Evolutionary conservation across 2,888 invertebrate genomes (phyloP).

Genomic region (Tetragonisca angustula): DNA sequence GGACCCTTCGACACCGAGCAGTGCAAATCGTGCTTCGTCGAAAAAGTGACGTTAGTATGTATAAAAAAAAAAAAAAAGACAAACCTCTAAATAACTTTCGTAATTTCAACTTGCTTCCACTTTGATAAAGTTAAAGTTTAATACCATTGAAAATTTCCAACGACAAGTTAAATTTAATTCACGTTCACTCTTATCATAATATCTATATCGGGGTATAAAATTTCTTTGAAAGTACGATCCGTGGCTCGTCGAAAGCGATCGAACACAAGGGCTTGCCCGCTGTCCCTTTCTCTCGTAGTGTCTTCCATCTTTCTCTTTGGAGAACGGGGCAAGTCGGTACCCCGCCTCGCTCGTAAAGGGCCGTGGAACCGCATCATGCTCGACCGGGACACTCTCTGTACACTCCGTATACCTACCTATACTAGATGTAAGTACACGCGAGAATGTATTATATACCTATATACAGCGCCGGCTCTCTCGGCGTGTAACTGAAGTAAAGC

Average conservation of each 20-base stretch:
- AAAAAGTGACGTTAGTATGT: slow-evolving; percentile 4
- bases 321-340: slow-evolving; percentile 72
- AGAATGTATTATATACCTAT: slow-evolving; percentile 72
- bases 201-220: slow-evolving; percentile 53
- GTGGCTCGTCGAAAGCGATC: slow-evolving; percentile 63
- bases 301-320: slow-evolving; percentile 65
- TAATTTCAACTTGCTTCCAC: neutral
- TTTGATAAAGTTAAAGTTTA: neutral
- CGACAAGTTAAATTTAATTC: neutral
- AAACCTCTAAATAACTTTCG: neutral
- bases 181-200: slow-evolving; percentile 2
- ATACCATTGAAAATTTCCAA: neutral
- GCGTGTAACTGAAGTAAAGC: slow-evolving; percentile 83
- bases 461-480: slow-evolving; percentile 75
- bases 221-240: slow-evolving; percentile 58
- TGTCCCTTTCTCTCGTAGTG: slow-evolving; percentile 45
- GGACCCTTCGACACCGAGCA: slow-evolving; percentile 61
- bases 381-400: slow-evolving; percentile 78
- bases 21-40: slow-evolving; percentile 43
- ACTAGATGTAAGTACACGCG: slow-evolving; percentile 77
- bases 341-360: slow-evolving; percentile 71
- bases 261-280: slow-evolving; percentile 62
- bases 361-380: slow-evolving; percentile 76
- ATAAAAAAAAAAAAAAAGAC: neutral
- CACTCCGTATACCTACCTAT: slow-evolving; percentile 75